Conservation (phyloP, 2,888 invertebrate species). For the Sinotaia quadrata region DNA sequence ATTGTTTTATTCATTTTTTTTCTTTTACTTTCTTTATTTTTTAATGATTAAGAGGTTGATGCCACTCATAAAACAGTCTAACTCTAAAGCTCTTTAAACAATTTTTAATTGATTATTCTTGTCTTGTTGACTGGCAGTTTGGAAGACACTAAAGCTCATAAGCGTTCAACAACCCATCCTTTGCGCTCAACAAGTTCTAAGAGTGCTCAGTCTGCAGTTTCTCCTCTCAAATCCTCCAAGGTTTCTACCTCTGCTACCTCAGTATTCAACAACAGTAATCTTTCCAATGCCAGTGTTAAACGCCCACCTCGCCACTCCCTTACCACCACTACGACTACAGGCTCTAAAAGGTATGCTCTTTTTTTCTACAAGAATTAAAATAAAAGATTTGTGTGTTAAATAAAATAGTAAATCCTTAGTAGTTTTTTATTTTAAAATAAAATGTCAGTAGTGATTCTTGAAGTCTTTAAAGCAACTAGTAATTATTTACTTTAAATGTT, state of each 20-base stretch:
- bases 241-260: conserved; percentile 45
- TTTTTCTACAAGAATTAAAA: too few species aligned
- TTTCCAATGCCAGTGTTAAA: conserved; percentile 51
- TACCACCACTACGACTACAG: conserved; percentile 49
- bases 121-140: conserved; percentile 47
- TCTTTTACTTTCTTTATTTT: too few species aligned
- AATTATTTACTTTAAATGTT: too few species aligned
- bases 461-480: too few species aligned
- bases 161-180: conserved; percentile 63
- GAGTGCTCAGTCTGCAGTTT: conserved; percentile 60
- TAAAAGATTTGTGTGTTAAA: too few species aligned
- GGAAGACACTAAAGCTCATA: conserved; percentile 65
- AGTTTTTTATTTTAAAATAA: too few species aligned
- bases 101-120: conserved; percentile 33
- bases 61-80: too few species aligned
- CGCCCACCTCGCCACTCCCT: conserved; percentile 38
- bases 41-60: too few species aligned
- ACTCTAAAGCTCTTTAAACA: neutral
- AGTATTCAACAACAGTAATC: conserved; percentile 36
- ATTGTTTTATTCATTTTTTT: too few species aligned
- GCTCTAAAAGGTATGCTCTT: conserved; percentile 65
- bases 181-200: conserved; percentile 56
- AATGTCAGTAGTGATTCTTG: too few species aligned
- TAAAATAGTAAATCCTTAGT: too few species aligned
- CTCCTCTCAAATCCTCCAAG: conserved; percentile 67